These are phyloP conservation scores for Macaca nemestrina DNA, from an alignment of 2,113 vertebrate species.

Conservation along the genomic window DNA sequence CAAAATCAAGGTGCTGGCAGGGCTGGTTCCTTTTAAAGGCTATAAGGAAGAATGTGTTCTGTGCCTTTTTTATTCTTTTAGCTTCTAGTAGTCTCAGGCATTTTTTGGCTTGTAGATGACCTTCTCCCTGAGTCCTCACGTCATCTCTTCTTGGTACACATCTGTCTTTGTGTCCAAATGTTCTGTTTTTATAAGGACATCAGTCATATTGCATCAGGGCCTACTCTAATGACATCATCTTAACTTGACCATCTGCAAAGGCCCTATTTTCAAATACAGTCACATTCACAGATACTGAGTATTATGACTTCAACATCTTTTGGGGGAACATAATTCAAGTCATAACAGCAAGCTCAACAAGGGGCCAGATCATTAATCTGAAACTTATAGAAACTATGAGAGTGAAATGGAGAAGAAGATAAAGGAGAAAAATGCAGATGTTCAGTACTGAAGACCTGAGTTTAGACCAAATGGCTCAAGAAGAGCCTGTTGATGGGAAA, in stretches of 20 bases:
- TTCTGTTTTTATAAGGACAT: neutral
- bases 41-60: neutral
- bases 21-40: neutral
- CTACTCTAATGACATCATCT: neutral
- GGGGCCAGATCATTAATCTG: neutral
- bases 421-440: neutral
- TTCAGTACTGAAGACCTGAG: neutral
- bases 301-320: neutral
- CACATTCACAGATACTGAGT: neutral
- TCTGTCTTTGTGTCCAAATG: neutral
- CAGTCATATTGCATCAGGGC: neutral
- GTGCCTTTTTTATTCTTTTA: neutral
- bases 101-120: neutral
- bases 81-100: neutral
- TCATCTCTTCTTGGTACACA: neutral
- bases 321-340: neutral
- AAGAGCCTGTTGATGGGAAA: neutral
- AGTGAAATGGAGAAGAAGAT: neutral
- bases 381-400: neutral
- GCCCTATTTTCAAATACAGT: neutral
- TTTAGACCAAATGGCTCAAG: neutral
- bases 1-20: neutral
- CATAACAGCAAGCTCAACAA: neutral
- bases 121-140: neutral
- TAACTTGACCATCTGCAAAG: neutral